A percentile compares a stretch with the other conserved stretches of the same genome.
Evolutionary conservation across 2,888 invertebrate genomes (phyloP).

Genomic region (Chamaedrilus cognettii): DNA sequence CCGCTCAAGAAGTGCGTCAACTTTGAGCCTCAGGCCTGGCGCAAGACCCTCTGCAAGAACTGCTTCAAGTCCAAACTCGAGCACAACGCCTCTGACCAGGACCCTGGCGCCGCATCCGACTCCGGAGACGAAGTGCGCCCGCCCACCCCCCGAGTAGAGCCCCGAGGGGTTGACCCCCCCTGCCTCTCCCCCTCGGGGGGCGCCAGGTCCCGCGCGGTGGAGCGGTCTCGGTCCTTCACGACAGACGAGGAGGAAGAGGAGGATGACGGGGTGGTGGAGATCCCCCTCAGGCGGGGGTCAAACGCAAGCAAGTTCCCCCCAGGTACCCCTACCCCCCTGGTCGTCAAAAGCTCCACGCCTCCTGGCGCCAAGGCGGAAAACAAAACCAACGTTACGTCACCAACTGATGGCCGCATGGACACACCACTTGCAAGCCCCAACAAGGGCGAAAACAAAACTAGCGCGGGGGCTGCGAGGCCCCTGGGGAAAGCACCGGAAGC

Average conservation of each 20-base stretch:
- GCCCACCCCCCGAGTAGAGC: not conserved
- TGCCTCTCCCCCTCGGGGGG: not conserved
- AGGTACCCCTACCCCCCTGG: not conserved
- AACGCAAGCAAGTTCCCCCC: not conserved
- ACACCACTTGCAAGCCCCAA: too few relatives aligned
- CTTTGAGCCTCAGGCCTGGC: constrained; percentile 39
- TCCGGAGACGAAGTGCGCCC: not conserved
- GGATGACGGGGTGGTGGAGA: not conserved
- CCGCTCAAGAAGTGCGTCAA: constrained; percentile 24
- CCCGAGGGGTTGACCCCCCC: not conserved
- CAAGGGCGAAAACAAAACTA: too few relatives aligned
- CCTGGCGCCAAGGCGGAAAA: too few relatives aligned
- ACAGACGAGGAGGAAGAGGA: too few relatives aligned
- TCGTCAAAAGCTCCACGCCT: too few relatives aligned
- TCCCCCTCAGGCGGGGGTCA: not conserved
- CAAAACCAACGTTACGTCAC: not conserved
- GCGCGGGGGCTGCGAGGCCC: not conserved
- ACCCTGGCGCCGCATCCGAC: not conserved
- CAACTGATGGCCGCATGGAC: too few relatives aligned
- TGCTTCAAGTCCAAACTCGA: constrained; percentile 36
- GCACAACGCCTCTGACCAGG: constrained; percentile 15
- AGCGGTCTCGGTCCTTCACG: not conserved
- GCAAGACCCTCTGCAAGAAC: constrained; percentile 39
- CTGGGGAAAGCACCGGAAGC: not conserved
- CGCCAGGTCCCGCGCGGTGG: not conserved